Evolutionary conservation across 2,797 vertebrate genomes (phyloP), one percentile per base, ranked within the genome.

Genomic region (Argentina silus): DNA sequence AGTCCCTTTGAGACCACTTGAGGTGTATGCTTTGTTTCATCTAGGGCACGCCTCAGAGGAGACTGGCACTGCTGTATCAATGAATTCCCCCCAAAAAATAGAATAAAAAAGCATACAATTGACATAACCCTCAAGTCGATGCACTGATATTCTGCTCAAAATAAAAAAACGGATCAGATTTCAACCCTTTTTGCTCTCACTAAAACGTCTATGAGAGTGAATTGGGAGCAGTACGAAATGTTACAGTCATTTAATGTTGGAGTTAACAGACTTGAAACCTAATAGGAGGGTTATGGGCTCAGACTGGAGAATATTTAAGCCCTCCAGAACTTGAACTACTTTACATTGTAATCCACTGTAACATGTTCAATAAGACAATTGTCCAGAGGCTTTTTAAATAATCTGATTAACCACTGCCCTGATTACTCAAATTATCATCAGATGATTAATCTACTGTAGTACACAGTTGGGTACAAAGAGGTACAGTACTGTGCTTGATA

Each of bases 21-120:
- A 91, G 91, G 91, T 91, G 85, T 87, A 78, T 85, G 87, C 89
- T 89, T 88, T 90, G 89, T 91, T 92, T 93, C 90, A 91, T 91
- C 86, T 88, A 77, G 91, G 89, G 90, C 88, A 88, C 56, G 81
- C 80, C 91, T 90, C 90, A 69, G 80, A 89, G 89, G 89, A 90
- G 78, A 87, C 76, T 74, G 71, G 76, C 36, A 85, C 76, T 72
- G 78, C 80, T 87, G 84, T 79, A 78, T 84, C 72, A 53, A 81
- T 19, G 61, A 84, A 87, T 71, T 81, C 79, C 78, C 67, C 85
- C 83, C 69, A 88, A 87, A 90, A 88, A 78, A 79, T 65, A 80
- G 70, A 76, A 60, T 12, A 21, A 15, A 55, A 51, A 56, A 17
- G 53, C 50, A 10, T 15, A 69, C 17, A 65, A 82, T 78, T 85